phyloP scores from a whole-genome alignment of 2,113 vertebrate species.

The Rattus norvegicus region DNA sequence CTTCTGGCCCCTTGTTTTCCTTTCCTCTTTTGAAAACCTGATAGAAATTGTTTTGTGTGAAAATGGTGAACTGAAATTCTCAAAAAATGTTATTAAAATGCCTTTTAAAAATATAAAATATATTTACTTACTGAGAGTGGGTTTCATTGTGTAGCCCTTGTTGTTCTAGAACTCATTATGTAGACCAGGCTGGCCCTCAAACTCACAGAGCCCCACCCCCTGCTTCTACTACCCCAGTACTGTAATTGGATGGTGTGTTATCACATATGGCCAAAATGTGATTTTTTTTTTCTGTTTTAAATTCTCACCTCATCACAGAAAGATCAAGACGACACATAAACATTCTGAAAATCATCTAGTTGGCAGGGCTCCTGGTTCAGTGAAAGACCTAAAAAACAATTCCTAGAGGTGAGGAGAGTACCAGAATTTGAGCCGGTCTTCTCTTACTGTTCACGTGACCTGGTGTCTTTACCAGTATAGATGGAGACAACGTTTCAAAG shows the following conservation, averaged over 20 bases:
- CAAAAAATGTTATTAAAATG: background rate
- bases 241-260: background rate
- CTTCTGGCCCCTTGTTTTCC: background rate
- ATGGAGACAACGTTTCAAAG: background rate
- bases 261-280: background rate
- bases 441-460: background rate
- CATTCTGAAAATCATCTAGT: background rate
- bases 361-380: background rate
- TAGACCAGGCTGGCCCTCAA: background rate
- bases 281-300: background rate
- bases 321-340: background rate
- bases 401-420: background rate
- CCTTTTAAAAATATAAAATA: background rate
- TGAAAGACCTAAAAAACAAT: background rate
- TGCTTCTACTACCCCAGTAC: background rate
- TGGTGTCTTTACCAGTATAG: background rate
- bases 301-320: background rate
- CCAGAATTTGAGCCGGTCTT: background rate
- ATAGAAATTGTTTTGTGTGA: background rate
- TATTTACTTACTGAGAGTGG: background rate
- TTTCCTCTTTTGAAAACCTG: background rate
- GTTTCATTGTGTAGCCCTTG: background rate
- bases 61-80: background rate
- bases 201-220: background rate
- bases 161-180: background rate